phyloP scores from a whole-genome alignment of 1,140 invertebrate genomes.

The Drosophila pruinosa region DNA sequence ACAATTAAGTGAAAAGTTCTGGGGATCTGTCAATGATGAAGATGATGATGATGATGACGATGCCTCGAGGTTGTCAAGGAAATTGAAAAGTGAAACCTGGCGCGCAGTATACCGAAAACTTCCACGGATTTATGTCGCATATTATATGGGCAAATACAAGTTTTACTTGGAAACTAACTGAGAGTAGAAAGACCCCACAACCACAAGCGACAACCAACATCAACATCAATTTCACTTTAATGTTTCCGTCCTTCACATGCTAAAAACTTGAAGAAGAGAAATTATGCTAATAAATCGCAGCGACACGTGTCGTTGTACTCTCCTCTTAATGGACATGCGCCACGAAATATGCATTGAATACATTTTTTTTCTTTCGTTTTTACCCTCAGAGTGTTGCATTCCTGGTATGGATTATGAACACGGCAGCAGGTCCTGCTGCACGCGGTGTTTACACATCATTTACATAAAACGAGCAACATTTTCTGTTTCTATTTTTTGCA shows the following conservation, averaged over 20 bases:
- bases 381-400: constrained; percentile 23
- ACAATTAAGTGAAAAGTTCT: constrained; percentile 72
- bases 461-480: constrained; percentile 71
- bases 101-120: constrained; percentile 6
- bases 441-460: constrained; percentile 80
- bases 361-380: constrained; percentile 20
- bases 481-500: constrained; percentile 34
- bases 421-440: constrained; percentile 36
- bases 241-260: constrained; percentile 54
- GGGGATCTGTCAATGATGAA: constrained; percentile 5
- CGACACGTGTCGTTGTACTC: constrained; percentile 76
- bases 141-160: constrained; percentile 3
- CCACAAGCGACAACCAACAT: constrained; percentile 13
- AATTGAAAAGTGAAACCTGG: constrained; percentile 64
- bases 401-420: constrained; percentile 24
- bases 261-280: constrained; percentile 66
- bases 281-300: constrained; percentile 79
- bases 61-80: constrained; percentile 42
- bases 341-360: constrained; percentile 76
- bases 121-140: constrained; percentile 36
- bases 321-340: constrained; percentile 67
- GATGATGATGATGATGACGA: constrained; percentile 26
- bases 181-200: constrained; percentile 2
- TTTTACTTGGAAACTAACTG: constrained; percentile 41
- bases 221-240: constrained; percentile 77